Conservation (phyloP, 2,888 invertebrate genomes). For the Sarcophaga variegata region DNA sequence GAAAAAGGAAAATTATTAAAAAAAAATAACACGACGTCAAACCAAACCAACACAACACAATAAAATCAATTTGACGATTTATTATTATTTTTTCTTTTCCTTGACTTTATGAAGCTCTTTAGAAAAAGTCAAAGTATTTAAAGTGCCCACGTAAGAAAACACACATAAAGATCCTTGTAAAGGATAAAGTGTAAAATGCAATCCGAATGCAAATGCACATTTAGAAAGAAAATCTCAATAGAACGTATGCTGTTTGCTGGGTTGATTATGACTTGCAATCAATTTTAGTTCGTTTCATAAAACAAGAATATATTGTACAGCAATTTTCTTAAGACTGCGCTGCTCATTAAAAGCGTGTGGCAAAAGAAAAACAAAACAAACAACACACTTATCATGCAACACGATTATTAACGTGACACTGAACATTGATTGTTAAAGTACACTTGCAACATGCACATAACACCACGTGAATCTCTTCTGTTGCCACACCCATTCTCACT, state of each 20-base stretch:
- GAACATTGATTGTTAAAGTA: constrained; percentile 66
- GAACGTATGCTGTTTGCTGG: neutral
- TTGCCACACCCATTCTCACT: neutral
- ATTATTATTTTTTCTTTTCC: constrained; percentile 2
- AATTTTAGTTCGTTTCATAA: constrained; percentile 34
- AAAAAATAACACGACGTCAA: neutral
- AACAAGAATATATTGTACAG: neutral
- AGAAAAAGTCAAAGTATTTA: constrained; percentile 53
- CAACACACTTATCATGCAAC: constrained; percentile 63
- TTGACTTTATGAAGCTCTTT: neutral
- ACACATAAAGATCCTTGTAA: neutral
- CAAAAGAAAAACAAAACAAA: constrained; percentile 55
- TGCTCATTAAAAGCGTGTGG: constrained; percentile 50
- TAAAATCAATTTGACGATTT: constrained; percentile 38
- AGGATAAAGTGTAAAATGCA: constrained; percentile 37
- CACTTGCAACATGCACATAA: constrained; percentile 66
- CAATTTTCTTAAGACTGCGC: neutral
- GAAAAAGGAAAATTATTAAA: neutral
- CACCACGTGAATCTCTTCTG: constrained; percentile 25
- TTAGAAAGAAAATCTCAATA: constrained; percentile 41
- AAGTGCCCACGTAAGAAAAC: constrained; percentile 15
- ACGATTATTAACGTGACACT: constrained; percentile 57
- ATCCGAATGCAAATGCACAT: constrained; percentile 18
- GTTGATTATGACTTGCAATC: constrained; percentile 29
- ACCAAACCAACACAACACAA: constrained; percentile 18